phyloP scores from a whole-genome alignment of 1,140 invertebrate species.

The Atta cephalotes region DNA sequence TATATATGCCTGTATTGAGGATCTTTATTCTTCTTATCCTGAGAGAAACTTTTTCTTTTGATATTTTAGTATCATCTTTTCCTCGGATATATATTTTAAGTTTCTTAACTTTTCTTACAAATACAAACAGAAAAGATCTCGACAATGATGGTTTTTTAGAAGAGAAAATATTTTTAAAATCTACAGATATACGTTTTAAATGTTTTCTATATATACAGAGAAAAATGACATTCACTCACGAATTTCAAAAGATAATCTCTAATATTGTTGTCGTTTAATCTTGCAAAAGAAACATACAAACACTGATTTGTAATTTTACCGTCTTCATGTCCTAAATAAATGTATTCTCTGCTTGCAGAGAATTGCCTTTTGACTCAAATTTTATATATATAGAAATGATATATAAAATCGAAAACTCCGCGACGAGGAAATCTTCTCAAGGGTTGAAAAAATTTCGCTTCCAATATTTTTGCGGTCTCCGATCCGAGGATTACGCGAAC shows the following conservation, averaged over 20 bases:
- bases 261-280: not conserved
- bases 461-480: conserved; percentile 14
- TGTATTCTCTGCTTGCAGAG: no score
- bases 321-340: not conserved
- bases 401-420: not conserved
- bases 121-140: not conserved
- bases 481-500: not conserved
- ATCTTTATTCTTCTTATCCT: not conserved
- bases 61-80: not conserved
- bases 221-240: not conserved
- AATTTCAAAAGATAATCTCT: not conserved
- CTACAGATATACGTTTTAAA: not conserved
- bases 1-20: not conserved
- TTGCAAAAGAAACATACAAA: not conserved
- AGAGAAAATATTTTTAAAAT: conserved; percentile 5
- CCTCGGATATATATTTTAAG: not conserved
- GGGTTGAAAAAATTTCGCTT: not conserved
- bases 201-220: not conserved
- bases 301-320: not conserved
- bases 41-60: not conserved
- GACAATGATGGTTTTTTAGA: not conserved
- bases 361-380: not conserved
- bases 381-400: not conserved
- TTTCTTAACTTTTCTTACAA: not conserved
- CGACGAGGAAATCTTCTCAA: not conserved